Base-by-base conservation (phyloP, 2,888 invertebrate genomes). In the Rosalia funebris region DNA sequence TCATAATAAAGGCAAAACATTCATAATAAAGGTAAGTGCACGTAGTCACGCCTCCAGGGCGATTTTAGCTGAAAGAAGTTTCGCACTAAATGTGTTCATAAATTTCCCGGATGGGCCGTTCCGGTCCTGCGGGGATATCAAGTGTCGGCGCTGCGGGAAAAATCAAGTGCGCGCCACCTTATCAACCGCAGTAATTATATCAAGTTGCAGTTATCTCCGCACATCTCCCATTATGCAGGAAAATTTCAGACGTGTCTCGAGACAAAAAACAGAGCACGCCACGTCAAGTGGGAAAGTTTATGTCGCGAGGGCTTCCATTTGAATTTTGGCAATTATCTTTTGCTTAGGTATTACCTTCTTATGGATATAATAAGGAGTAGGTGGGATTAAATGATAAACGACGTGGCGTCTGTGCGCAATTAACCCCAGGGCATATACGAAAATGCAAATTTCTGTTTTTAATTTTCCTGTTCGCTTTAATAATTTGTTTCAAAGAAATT, bases 131-230 rank as follows among this genome's bases (percentile, higher is more conserved):
- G 4, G 25, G 7, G 25, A 3, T 25, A 25, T n/a, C n/a, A n/a
- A n/a, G n/a, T n/a, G n/a, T n/a, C n/a, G n/a, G n/a, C n/a, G n/a
- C 25, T 25, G 4, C 25, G 25, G 25, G 25, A 25, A 25, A 25
- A 25, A 25, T 25, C 25, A 3, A 25, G 25, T 7, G 3, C 25
- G 48, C 48, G 48, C 48, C n/a, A 12, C 32, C 48, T 48, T 48
- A 48, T 48, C 48, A 48, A 34, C 31, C 20, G 48, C 32, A 32
- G 48, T 32, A 48, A 48, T 48, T 48, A 48, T 32, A 32, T 32
- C 32, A 32, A 48, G 48, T 32, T 48, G 48, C 20, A 48, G 48
- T 48, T 48, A 48, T 48, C 48, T 48, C 16, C 15, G 16, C 17
- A n/a, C n/a, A n/a, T n/a, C n/a, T n/a, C n/a, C 12, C 25, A 7